Percentiles rank a stretch among this genome's conserved stretches.
These are phyloP conservation scores for Geophilus truncorum DNA, from an alignment of 2,888 invertebrate genomes.

Conservation along the genomic window DNA sequence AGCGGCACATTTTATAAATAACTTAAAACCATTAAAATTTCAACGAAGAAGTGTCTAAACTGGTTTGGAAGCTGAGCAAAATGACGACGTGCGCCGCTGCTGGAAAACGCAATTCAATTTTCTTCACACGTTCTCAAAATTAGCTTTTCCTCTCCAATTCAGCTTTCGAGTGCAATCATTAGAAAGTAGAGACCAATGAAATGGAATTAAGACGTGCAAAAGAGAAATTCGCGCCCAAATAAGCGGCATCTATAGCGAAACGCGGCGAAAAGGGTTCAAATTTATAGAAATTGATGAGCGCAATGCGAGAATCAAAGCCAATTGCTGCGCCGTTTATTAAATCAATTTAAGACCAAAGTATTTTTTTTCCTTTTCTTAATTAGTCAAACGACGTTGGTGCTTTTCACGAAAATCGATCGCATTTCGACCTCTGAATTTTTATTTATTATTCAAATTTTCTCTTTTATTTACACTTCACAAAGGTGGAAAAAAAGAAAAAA, in stretches of 20 bases:
- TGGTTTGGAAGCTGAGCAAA: background rate
- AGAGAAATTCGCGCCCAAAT: conserved; percentile 15
- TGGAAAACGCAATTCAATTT: conserved; percentile 22
- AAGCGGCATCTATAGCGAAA: background rate
- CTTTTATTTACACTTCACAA: too few species aligned
- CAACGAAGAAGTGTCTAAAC: background rate
- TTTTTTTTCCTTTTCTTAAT: background rate
- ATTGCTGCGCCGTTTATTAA: conserved; percentile 1
- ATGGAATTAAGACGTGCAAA: conserved; percentile 20
- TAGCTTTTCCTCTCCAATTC: conserved; percentile 27
- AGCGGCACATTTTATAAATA: background rate
- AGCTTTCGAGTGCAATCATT: conserved; percentile 22
- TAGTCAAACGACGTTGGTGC: too few species aligned
- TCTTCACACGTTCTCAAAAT: conserved; percentile 21
- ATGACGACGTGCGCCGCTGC: background rate
- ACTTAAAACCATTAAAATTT: conserved; percentile 1
- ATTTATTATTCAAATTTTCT: too few species aligned
- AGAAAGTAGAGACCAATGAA: conserved; percentile 18
- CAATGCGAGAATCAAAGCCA: background rate
- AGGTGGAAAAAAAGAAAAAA: too few species aligned
- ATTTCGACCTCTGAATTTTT: too few species aligned
- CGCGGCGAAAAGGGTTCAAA: background rate
- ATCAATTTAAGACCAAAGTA: background rate
- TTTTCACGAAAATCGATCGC: too few species aligned
- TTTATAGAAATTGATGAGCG: conserved; percentile 19